A percentile compares a stretch with the other conserved stretches of the same genome.
Conservation (phyloP, 2,113 vertebrate genomes). For the Proteles cristata region DNA sequence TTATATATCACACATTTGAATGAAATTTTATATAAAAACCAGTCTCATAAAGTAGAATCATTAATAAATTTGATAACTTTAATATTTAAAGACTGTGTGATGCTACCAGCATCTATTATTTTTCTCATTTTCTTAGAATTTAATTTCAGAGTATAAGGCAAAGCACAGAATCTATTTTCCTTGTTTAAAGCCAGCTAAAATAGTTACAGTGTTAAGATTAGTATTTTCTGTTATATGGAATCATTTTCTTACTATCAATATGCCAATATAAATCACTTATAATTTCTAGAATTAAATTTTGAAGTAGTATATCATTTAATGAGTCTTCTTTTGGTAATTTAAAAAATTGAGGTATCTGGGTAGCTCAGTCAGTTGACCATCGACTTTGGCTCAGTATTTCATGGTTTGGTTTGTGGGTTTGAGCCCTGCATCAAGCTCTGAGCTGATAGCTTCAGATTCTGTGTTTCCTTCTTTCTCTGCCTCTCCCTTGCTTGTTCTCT, state of each 20-base stretch:
- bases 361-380: no score
- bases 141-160: background rate
- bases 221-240: background rate
- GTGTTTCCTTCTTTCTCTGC: no score
- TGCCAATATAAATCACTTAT: background rate
- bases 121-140: background rate
- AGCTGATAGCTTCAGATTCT: no score
- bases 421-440: no score
- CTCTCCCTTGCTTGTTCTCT: no score
- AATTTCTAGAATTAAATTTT: background rate
- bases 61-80: background rate
- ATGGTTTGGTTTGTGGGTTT: no score
- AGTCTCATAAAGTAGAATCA: background rate
- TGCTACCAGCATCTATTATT: background rate
- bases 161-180: background rate
- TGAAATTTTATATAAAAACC: background rate
- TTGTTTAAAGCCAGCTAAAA: background rate
- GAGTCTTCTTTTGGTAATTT: background rate
- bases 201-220: background rate
- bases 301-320: background rate
- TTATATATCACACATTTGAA: background rate
- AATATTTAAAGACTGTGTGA: background rate
- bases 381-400: no score
- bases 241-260: background rate
- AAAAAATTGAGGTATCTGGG: no score